Conservation (phyloP, 1,140 invertebrate species). For the Brevipalpus yothersi region DNA sequence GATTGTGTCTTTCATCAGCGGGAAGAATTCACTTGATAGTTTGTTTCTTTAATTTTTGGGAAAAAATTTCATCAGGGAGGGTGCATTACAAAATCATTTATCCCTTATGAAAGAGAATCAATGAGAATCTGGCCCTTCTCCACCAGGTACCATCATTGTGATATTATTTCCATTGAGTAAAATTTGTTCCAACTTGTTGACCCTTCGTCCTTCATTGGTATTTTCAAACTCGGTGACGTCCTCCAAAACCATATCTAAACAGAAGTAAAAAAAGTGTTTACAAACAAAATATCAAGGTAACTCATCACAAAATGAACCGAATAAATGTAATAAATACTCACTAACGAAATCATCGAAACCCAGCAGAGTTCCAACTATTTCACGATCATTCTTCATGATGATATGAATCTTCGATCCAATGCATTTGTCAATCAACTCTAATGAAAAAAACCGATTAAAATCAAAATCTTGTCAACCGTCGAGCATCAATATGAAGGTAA, state of each 20-base stretch:
- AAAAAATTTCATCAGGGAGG: no score
- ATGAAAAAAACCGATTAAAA: slow-evolving; percentile 10
- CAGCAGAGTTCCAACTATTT: slow-evolving; percentile 87
- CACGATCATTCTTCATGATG: slow-evolving; percentile 99
- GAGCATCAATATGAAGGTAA: neutral
- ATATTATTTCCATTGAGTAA: slow-evolving; percentile 98
- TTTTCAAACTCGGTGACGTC: slow-evolving; percentile 48
- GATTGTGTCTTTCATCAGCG: no score
- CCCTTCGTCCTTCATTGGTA: slow-evolving; percentile 78
- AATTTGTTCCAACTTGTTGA: slow-evolving; percentile 94
- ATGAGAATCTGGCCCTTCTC: neutral
- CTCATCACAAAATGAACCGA: neutral
- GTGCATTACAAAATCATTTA: no score
- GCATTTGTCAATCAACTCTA: slow-evolving; percentile 98
- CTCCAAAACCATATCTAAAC: slow-evolving; percentile 53
- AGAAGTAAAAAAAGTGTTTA: neutral
- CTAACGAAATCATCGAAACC: slow-evolving; percentile 98
- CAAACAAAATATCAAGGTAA: neutral
- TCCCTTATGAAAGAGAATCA: no score
- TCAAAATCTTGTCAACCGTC: neutral
- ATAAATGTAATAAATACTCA: slow-evolving; percentile 9
- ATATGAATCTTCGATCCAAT: slow-evolving; percentile 97
- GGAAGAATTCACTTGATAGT: no score
- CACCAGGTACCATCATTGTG: slow-evolving; percentile 38
- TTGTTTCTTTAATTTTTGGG: no score